Percentiles rank a stretch among this genome's conserved stretches.
These are phyloP conservation scores for Mesoclemmys tuberculata DNA, from an alignment of 2,113 vertebrate genomes.

Conservation along the genomic window DNA sequence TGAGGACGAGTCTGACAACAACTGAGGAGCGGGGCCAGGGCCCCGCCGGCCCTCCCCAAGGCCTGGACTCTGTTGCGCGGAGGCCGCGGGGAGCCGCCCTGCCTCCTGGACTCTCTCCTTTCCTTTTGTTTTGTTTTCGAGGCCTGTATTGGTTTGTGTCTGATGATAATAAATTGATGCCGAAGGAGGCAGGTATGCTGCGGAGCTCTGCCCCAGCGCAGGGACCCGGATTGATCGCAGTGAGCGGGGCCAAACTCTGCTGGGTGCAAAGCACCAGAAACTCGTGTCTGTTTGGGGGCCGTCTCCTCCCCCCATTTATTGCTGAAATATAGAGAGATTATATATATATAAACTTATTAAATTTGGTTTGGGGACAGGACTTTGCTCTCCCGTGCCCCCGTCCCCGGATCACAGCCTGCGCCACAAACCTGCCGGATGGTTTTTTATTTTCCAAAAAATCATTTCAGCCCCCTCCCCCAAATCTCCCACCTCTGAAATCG, in stretches of 20 bases:
- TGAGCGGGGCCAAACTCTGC: conserved; percentile 31
- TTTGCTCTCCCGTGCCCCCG: conserved; percentile 64
- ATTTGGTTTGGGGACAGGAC: conserved; percentile 77
- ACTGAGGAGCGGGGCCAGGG: conserved; percentile 77
- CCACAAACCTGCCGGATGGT: background rate
- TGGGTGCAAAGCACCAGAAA: background rate
- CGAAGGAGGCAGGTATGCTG: conserved; percentile 50
- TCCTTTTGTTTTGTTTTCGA: conserved; percentile 39
- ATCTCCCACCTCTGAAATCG: background rate
- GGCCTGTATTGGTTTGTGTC: conserved; percentile 69
- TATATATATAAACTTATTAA: conserved; percentile 82
- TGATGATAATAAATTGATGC: conserved; percentile 68
- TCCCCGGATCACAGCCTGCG: conserved; percentile 45
- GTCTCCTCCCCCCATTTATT: conserved; percentile 54
- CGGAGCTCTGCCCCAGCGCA: conserved; percentile 39
- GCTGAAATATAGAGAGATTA: conserved; percentile 81
- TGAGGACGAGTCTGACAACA: conserved; percentile 94
- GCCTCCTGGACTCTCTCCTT: conserved; percentile 31
- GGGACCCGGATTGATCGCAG: conserved; percentile 26
- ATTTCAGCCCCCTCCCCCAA: background rate
- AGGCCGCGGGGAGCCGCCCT: conserved; percentile 18
- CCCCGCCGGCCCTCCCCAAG: conserved; percentile 16
- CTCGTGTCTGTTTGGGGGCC: conserved; percentile 46
- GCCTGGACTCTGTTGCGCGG: background rate
- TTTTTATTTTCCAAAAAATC: conserved; percentile 68